These are phyloP conservation scores for Trinectes maculatus DNA, from an alignment of 2,113 vertebrate species.

Conservation along the genomic window DNA sequence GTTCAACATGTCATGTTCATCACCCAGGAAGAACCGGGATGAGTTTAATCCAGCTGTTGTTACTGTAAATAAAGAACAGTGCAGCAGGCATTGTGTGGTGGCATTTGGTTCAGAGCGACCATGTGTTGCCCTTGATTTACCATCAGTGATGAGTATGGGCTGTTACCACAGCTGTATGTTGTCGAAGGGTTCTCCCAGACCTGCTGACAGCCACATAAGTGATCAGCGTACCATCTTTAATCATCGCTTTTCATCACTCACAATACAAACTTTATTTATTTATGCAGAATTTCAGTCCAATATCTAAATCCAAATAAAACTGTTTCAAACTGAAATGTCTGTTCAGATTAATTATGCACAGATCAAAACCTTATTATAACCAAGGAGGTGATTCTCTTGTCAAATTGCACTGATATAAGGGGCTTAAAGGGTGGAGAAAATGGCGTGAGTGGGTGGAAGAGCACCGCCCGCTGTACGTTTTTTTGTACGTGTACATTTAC, in stretches of 20 bases:
- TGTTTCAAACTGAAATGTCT: conserved; percentile 37
- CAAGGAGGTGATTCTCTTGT: conserved; percentile 31
- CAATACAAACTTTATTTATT: conserved; percentile 39
- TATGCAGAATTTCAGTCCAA: conserved; percentile 23
- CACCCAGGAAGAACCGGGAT: neutral
- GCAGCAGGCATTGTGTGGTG: neutral
- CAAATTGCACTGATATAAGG: conserved; percentile 37
- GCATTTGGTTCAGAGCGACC: neutral
- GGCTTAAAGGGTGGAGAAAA: conserved; percentile 25
- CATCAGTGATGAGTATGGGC: neutral
- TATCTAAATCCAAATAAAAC: conserved; percentile 17
- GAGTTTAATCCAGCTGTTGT: neutral
- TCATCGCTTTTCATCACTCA: neutral
- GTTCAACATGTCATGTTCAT: neutral
- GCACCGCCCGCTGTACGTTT: conserved; percentile 12
- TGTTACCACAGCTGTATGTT: neutral
- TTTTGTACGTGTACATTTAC: conserved; percentile 17
- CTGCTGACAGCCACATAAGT: neutral
- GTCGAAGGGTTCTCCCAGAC: neutral
- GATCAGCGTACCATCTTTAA: neutral
- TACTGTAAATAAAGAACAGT: neutral
- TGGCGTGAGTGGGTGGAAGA: conserved; percentile 10
- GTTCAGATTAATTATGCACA: conserved; percentile 49
- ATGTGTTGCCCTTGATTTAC: neutral
- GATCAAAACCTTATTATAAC: conserved; percentile 38